A percentile compares a stretch with the other conserved stretches of the same genome.
These are phyloP conservation scores for Lepus timidus DNA, from an alignment of 2,113 vertebrate species.

Conservation along the genomic window DNA sequence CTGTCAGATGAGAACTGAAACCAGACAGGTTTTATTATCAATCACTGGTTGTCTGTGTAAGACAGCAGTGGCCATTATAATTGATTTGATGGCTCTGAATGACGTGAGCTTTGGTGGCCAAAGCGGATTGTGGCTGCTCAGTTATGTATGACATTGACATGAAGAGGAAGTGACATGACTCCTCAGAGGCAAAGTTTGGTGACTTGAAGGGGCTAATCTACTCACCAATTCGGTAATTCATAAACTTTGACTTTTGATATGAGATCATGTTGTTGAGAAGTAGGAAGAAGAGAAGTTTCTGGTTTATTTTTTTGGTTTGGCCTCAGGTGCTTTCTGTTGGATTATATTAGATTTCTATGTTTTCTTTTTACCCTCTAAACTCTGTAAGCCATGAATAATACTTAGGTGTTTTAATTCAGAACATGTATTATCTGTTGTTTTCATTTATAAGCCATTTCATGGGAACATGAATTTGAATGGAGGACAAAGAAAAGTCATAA, in stretches of 20 bases:
- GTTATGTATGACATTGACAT: constrained; percentile 87
- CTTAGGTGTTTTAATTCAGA: neutral
- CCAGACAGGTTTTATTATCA: constrained; percentile 95
- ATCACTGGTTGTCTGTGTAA: constrained; percentile 90
- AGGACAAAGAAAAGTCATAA: neutral
- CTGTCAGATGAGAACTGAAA: constrained; percentile 93
- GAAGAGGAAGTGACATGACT: constrained; percentile 89
- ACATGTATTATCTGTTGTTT: neutral
- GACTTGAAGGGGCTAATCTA: constrained; percentile 80
- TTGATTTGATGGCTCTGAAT: constrained; percentile 88
- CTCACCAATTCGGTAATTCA: constrained; percentile 68
- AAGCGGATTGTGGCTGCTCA: constrained; percentile 82
- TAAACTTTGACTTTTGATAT: constrained; percentile 60
- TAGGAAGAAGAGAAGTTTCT: constrained; percentile 18
- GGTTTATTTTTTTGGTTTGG: neutral
- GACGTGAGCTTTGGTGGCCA: constrained; percentile 85
- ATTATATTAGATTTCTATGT: neutral
- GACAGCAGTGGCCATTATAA: constrained; percentile 87
- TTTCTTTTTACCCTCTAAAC: neutral
- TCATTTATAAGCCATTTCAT: constrained; percentile 1
- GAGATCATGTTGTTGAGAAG: constrained; percentile 46
- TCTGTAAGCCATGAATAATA: constrained; percentile 2
- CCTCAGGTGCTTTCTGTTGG: constrained; percentile 1
- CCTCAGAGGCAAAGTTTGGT: constrained; percentile 85
- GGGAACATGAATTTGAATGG: neutral